Base-by-base conservation (phyloP, 1,140 invertebrate species). In the Drosophila kurseongensis region DNA sequence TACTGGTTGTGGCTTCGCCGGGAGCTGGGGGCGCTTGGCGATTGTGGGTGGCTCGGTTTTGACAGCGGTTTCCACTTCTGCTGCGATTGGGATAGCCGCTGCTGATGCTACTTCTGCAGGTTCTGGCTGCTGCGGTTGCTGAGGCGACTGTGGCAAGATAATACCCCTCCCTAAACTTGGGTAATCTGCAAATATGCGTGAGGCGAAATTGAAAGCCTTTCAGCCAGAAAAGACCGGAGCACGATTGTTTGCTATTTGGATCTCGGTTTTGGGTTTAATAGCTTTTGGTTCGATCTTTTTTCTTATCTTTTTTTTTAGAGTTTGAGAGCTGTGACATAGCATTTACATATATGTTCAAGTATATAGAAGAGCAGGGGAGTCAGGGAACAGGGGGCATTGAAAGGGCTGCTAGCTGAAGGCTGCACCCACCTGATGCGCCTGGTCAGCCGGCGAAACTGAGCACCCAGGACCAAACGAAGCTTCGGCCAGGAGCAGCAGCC, bases 111-210 rank as follows among this genome's bases (percentile, higher is more conserved):
- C 48, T 65, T 18, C 27, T 75, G 57, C 38, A 61, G 65, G 36
- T 54, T 52, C 38, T 73, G 59, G 66, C 36, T 45, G 62, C 12
- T 66, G 57, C 55, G 57, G 62, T 16, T 65, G 60, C 13, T 74
- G 65, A 45, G 57, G 68, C 41, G 47, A 56, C 71, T 80, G 88
- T 83, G 74, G 88, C 81, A 84, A 91, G 56, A 89, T 91, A 90
- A 86, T 91, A 91, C 86, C 90, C 90, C 71, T 91, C 83, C 71
- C 86, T 91, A 91, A 82, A 78, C 73, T 91, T 91, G 90, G 90
- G 90, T 82, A 91, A 91, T 91, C 90, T 91, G 90, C 77, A 91
- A 91, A 90, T 85, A 91, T 89, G 75, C 69, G 44, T 89, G 40
- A 83, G 74, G 59, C 69, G 62, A 74, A 77, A 78, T 82, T 58